phyloP scores from a whole-genome alignment of 1,140 invertebrate genomes.

The Drosophila pruinosa region DNA sequence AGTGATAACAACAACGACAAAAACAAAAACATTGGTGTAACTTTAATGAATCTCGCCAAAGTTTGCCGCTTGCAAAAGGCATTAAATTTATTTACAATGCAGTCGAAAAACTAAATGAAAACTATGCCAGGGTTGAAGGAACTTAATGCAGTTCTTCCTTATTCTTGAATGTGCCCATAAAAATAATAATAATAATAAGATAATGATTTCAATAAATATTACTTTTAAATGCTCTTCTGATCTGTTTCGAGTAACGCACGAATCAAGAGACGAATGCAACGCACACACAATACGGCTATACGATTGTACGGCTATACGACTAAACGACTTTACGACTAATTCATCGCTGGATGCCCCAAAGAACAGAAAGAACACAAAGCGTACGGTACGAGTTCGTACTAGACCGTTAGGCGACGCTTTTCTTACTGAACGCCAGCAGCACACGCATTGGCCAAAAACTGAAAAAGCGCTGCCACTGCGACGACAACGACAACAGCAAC shows the following conservation, averaged over 20 bases:
- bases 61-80: slow-evolving; percentile 20
- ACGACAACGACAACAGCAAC: slow-evolving; percentile 52
- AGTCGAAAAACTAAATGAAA: not conserved
- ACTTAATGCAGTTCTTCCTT: not conserved
- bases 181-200: slow-evolving; percentile 5
- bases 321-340: slow-evolving; percentile 26
- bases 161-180: not conserved
- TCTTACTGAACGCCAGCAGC: slow-evolving; percentile 82
- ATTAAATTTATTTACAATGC: slow-evolving; percentile 3
- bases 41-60: slow-evolving; percentile 55
- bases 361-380: slow-evolving; percentile 69
- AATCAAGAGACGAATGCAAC: slow-evolving; percentile 66
- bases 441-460: slow-evolving; percentile 78
- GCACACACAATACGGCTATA: slow-evolving; percentile 51
- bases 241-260: slow-evolving; percentile 56
- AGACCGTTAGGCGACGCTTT: slow-evolving; percentile 83
- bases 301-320: slow-evolving; percentile 9
- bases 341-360: slow-evolving; percentile 39
- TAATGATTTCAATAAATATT: slow-evolving; percentile 7
- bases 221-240: slow-evolving; percentile 25
- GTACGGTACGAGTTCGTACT: slow-evolving; percentile 79
- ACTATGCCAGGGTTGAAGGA: not conserved
- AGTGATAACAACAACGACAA: slow-evolving; percentile 26
- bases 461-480: slow-evolving; percentile 46
- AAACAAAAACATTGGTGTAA: slow-evolving; percentile 38